phyloP scores from a whole-genome alignment of 2,797 vertebrate species.

The Ataeniobius toweri region DNA sequence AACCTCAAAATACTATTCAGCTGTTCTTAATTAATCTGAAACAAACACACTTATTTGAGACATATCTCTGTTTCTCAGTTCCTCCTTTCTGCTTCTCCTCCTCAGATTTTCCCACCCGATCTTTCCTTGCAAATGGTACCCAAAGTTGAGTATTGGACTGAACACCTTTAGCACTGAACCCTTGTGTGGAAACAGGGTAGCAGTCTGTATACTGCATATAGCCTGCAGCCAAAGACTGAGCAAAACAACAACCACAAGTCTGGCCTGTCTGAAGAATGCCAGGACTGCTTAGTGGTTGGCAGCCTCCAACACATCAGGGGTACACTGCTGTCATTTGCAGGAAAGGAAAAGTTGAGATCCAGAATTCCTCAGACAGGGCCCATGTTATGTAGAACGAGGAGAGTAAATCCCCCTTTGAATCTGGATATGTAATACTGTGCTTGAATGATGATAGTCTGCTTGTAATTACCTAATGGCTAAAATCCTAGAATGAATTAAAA shows the following conservation, averaged over 20 bases:
- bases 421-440: slow-evolving; percentile 45
- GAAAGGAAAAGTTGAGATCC: slow-evolving; percentile 69
- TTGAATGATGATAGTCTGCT: slow-evolving; percentile 38
- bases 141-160: slow-evolving; percentile 56
- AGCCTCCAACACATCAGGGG: slow-evolving; percentile 73
- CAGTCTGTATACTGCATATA: slow-evolving; percentile 80
- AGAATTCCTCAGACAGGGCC: slow-evolving; percentile 71
- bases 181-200: slow-evolving; percentile 70
- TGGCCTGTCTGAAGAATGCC: slow-evolving; percentile 79
- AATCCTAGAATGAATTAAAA: slow-evolving; percentile 30
- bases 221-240: slow-evolving; percentile 79
- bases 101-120: slow-evolving; percentile 24
- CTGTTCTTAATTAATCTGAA: slow-evolving; percentile 14
- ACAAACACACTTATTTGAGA: slow-evolving; percentile 1
- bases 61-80: slow-evolving; percentile 15
- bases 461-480: slow-evolving; percentile 34
- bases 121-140: slow-evolving; percentile 43
- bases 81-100: slow-evolving; percentile 18
- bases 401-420: slow-evolving; percentile 45
- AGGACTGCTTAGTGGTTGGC: slow-evolving; percentile 80
- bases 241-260: slow-evolving; percentile 81
- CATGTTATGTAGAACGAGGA: slow-evolving; percentile 57
- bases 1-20: not conserved
- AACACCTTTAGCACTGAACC: slow-evolving; percentile 65
- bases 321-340: slow-evolving; percentile 74